These are phyloP conservation scores for Pardalotus punctatus DNA, from an alignment of 2,113 vertebrate genomes.

Conservation along the genomic window DNA sequence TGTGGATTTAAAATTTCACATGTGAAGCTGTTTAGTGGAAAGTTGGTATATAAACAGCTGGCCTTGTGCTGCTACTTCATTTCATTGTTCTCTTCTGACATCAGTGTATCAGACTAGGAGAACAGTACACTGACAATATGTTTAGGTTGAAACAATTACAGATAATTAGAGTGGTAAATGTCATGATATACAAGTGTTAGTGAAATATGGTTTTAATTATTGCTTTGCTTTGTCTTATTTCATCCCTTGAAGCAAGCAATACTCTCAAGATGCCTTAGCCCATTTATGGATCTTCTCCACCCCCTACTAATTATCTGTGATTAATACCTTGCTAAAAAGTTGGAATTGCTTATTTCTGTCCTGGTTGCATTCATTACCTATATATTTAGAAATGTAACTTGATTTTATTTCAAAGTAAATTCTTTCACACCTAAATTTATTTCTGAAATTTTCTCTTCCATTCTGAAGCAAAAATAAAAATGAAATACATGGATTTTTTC, in stretches of 20 bases:
- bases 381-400: background rate
- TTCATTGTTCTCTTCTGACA: constrained; percentile 16
- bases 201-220: constrained; percentile 51
- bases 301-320: constrained; percentile 26
- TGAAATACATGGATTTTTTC: fast-evolving
- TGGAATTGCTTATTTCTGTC: constrained; percentile 4
- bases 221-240: constrained; percentile 30
- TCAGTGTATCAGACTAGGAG: background rate
- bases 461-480: background rate
- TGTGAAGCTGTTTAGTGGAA: background rate
- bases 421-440: background rate
- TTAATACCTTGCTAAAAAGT: constrained; percentile 22
- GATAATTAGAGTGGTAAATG: constrained; percentile 48
- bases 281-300: background rate
- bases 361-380: background rate
- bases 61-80: background rate
- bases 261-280: background rate
- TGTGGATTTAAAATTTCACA: background rate
- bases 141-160: constrained; percentile 45
- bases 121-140: constrained; percentile 7
- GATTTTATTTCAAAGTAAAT: background rate
- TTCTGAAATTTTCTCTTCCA: background rate
- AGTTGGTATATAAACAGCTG: background rate
- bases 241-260: constrained; percentile 20
- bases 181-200: constrained; percentile 46